These are phyloP conservation scores for Raja brachyura DNA, from an alignment of 2,113 vertebrate genomes.

Conservation along the genomic window DNA sequence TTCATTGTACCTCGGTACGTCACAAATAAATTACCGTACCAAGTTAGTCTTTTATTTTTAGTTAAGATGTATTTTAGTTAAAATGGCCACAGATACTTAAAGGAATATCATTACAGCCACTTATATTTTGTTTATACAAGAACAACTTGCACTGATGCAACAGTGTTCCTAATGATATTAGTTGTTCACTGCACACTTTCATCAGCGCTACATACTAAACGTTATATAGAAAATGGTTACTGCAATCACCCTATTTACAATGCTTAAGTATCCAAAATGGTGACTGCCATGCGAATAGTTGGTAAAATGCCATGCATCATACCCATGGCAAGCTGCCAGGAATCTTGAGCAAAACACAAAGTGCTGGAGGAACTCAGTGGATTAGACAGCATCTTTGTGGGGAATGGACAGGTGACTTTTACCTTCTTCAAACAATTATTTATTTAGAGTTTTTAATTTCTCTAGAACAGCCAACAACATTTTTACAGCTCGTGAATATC, in stretches of 20 bases:
- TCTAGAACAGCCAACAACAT: too few relatives aligned
- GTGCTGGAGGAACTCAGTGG: too few relatives aligned
- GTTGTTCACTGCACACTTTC: neutral
- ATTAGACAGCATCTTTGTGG: too few relatives aligned
- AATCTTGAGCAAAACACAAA: too few relatives aligned
- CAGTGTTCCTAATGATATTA: neutral
- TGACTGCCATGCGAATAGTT: neutral
- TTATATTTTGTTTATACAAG: neutral
- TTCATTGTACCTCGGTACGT: too few relatives aligned
- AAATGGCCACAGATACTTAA: neutral
- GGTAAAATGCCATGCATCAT: neutral
- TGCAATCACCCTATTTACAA: neutral
- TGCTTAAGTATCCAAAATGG: neutral
- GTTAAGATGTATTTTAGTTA: neutral
- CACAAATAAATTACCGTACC: too few relatives aligned
- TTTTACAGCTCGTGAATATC: neutral
- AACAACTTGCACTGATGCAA: neutral
- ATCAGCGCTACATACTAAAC: neutral
- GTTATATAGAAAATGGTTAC: neutral
- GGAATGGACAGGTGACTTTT: too few relatives aligned
- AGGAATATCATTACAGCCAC: neutral
- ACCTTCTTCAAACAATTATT: neutral
- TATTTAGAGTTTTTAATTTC: neutral
- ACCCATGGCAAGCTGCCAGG: too few relatives aligned
- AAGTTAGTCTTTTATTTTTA: too few relatives aligned